Base-by-base conservation (phyloP, 37 sponge, comb jelly and placozoan species). In the Corticium candelabrum region DNA sequence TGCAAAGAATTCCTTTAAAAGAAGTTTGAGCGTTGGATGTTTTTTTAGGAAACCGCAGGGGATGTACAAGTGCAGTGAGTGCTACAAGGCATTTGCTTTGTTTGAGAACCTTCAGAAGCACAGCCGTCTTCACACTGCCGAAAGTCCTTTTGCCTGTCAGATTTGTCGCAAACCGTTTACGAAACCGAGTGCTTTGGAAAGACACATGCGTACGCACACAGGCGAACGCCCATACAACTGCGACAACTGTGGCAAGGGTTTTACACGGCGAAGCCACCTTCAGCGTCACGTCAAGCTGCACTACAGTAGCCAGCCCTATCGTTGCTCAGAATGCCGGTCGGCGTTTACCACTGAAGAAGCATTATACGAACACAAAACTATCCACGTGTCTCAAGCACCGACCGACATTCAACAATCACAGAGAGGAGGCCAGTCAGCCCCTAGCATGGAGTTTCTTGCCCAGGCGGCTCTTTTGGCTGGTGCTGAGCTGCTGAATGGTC, bases 41-140 rank as follows among this genome's bases (percentile, higher is more conserved):
- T 21, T 50, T 11, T 50, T 21, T 50, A 50, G 62, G 62, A 50
- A 50, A 50, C 62, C 62, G 21, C 11, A 27, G 62, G 62, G 62
- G 11, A 50, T 50, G 11, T 50, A 50, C 62, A 50, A 50, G 62
- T 50, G 62, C 62, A 50, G 62, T 21, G 62, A 50, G 62, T 50
- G 62, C 62, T 50, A 50, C 62, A 50, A 50, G 62, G 11, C 62
- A 21, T 50, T 50, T 21, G 21, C 62, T 21, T 11, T 50, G 15
- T 50, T 50, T 21, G 62, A 50, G 62, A 50, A 50, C 21, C 62
- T 50, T 50, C 62, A 50, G 62, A 50, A 50, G 62, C 62, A 50
- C 62, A 50, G 62, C 21, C 62, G 62, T 50, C 62, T 50, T 50
- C 62, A 50, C 62, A 50, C 62, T 11, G 21, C 62, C 62, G 62